Conservation (phyloP, 1,140 invertebrate species). For the Zaprionus ornatus region DNA sequence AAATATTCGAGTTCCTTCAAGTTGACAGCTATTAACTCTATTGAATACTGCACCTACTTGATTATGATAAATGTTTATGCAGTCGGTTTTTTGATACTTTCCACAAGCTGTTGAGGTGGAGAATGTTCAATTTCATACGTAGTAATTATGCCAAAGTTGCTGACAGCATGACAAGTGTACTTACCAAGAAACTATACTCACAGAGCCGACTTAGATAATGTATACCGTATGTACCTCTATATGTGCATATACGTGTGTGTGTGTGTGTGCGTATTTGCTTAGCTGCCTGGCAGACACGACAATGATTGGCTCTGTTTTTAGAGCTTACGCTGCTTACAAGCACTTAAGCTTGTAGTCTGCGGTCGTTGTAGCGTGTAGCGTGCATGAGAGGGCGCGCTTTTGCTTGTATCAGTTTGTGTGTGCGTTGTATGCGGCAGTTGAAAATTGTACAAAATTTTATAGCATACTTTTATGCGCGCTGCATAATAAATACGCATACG, state of each 20-base stretch:
- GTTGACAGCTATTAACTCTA: no score
- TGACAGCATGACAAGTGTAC: background rate
- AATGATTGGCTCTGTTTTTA: constrained; percentile 1
- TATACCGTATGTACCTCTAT: background rate
- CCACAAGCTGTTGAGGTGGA: no score
- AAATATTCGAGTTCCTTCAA: no score
- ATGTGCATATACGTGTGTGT: no score
- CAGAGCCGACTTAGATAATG: background rate
- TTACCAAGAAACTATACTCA: background rate
- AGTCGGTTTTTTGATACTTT: background rate
- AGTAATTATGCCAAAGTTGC: background rate
- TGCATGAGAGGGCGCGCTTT: background rate
- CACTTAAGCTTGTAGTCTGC: constrained; percentile 4
- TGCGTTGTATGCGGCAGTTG: constrained; percentile 17
- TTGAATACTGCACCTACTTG: no score
- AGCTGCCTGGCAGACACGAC: background rate
- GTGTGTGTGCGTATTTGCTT: background rate
- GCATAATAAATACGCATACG: constrained; percentile 53
- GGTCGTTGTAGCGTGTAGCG: background rate
- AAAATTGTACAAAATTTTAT: constrained; percentile 51
- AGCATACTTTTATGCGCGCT: constrained; percentile 62
- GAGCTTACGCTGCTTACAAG: constrained; percentile 4
- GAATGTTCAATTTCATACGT: no score
- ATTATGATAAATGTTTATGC: background rate
- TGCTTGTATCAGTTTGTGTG: background rate